Evolutionary conservation across 2,113 vertebrate species (phyloP).

Genomic region (Rynchops niger): DNA sequence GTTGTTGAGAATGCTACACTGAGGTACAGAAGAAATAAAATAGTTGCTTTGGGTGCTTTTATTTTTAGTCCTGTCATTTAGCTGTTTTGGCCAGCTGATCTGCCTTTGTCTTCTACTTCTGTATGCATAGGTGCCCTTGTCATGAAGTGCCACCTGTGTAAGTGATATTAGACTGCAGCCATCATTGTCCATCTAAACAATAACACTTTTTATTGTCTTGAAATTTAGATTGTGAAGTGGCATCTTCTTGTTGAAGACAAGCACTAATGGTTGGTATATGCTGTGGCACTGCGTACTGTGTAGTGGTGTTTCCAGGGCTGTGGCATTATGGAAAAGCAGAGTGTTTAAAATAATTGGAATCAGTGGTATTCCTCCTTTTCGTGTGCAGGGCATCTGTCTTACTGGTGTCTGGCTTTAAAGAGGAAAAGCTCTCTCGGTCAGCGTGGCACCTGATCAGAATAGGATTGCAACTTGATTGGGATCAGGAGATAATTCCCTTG

Average conservation of each 20-base stretch:
- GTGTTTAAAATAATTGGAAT: neutral
- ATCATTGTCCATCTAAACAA: neutral
- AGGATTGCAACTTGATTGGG: neutral
- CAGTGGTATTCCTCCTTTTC: neutral
- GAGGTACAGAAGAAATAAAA: neutral
- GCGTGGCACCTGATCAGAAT: neutral
- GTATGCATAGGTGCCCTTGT: neutral
- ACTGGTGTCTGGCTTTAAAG: neutral
- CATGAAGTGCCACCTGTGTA: neutral
- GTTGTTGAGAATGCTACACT: neutral
- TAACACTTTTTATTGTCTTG: neutral
- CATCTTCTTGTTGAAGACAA: neutral
- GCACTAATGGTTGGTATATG: fast-evolving
- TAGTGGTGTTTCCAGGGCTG: neutral
- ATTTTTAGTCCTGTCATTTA: neutral
- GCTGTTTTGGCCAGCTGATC: neutral
- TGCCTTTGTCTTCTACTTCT: neutral
- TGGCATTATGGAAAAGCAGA: neutral
- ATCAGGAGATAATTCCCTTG: neutral
- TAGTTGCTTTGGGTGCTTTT: neutral
- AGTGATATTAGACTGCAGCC: neutral
- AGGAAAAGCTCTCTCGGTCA: neutral
- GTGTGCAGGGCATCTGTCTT: neutral
- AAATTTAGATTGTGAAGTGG: neutral
- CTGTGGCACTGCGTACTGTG: neutral